Base-by-base conservation (phyloP, 2,797 vertebrate genomes). In the Spondyliosoma cantharus region DNA sequence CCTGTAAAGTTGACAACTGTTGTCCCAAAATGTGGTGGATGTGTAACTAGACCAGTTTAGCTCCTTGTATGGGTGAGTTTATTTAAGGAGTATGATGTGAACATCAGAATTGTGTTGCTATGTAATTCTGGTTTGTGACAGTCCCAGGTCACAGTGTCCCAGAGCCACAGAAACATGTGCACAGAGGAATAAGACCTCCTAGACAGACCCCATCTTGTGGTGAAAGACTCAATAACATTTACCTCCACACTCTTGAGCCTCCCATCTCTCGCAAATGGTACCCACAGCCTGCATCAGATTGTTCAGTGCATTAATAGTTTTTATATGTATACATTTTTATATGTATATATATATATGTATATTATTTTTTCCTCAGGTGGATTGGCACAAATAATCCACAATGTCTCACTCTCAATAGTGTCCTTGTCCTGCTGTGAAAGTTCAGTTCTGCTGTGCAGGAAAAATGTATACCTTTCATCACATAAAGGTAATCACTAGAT, bases 161-260 rank as follows among this genome's bases (percentile, higher is more conserved):
- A 67, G 61, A 90, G 67, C 70, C 50, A 54, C 53, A 79, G 25
- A 15, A 81, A 46, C 71, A 71, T 59, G 53, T 74, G 58, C 53
- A 64, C 32, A 53, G 58, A 68, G 65, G 58, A 89, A 75, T 84
- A 83, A 80, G 64, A 82, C 74, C 63, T 87, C 81, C 76, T 43
- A 77, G 73, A 83, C 81, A 87, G 48, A 87, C 91, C 80, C 93
- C 93, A 91, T 90, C 94, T 93, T 93, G 94, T 95, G 94, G 94
- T 87, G 81, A 84, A 87, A 83, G 74, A 82, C 61, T 84, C 87
- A 85, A 90, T 87, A 92, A 82, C 91, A 91, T 85, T 78, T 68
- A 74, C 29, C n/a, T 74, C 25, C 27, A 58, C 68, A n/a, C 49
- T 57, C 42, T 17, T 45, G 64, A 52, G 54, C 59, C 53, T 73